These are phyloP conservation scores for Nannobrachium achirus DNA, from an alignment of 2,113 vertebrate genomes.

Conservation along the genomic window DNA sequence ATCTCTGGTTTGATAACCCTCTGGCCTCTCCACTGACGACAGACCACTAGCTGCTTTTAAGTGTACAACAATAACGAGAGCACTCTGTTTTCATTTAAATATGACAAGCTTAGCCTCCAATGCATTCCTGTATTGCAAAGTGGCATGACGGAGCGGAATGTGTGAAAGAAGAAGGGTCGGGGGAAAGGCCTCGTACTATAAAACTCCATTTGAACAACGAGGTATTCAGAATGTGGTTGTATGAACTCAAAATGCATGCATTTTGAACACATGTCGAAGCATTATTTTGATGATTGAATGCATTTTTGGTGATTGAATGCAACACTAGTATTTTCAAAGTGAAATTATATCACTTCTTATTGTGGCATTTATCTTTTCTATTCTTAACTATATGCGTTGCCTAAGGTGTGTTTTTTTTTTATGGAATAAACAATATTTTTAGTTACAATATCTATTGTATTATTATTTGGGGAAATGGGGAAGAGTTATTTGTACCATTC, in stretches of 20 bases:
- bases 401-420: slow-evolving; percentile 49
- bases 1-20: slow-evolving; percentile 30
- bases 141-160: slow-evolving; percentile 30
- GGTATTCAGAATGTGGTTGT: slow-evolving; percentile 14
- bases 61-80: slow-evolving; percentile 18
- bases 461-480: not conserved
- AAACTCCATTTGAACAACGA: slow-evolving; percentile 18
- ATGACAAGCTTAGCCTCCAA: slow-evolving; percentile 44
- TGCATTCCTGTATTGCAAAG: slow-evolving; percentile 11
- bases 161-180: slow-evolving; percentile 6
- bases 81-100: slow-evolving; percentile 33
- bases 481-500: not conserved
- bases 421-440: slow-evolving; percentile 75
- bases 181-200: slow-evolving; percentile 4
- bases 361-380: slow-evolving; percentile 50
- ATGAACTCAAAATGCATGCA: slow-evolving; percentile 63
- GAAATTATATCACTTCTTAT: slow-evolving; percentile 37
- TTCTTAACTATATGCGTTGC: slow-evolving; percentile 45
- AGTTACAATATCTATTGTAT: slow-evolving; percentile 1
- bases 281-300: slow-evolving; percentile 27
- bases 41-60: slow-evolving; percentile 37
- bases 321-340: slow-evolving; percentile 37
- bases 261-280: slow-evolving; percentile 40
- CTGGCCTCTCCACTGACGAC: slow-evolving; percentile 46
- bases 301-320: slow-evolving; percentile 35